Percentiles rank a stretch among this genome's conserved stretches.
These are phyloP conservation scores for Ommatoiulus sabulosus DNA, from an alignment of 2,888 invertebrate genomes.

Conservation along the genomic window DNA sequence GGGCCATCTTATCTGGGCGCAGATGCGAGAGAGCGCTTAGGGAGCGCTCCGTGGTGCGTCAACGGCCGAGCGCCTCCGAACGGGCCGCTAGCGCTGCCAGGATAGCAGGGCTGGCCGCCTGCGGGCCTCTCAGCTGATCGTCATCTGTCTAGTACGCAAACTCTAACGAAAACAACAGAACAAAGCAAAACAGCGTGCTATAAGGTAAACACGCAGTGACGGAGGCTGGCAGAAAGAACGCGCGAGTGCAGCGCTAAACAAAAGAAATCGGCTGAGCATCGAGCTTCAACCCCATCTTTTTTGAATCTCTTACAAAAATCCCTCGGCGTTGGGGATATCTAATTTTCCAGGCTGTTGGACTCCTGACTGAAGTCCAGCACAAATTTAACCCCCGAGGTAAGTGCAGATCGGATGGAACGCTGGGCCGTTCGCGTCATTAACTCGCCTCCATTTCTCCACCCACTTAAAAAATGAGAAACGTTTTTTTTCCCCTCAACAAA, in stretches of 20 bases:
- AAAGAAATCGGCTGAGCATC: background rate
- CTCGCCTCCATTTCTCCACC: background rate
- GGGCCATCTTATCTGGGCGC: background rate
- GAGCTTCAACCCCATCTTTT: background rate
- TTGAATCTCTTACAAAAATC: background rate
- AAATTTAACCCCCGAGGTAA: background rate
- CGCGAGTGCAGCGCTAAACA: too few relatives aligned
- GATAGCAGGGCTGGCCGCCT: background rate
- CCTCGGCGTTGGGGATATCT: background rate
- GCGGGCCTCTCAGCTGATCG: slow-evolving; percentile 49
- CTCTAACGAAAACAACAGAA: slow-evolving; percentile 24
- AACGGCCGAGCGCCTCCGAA: background rate
- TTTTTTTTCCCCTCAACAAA: background rate
- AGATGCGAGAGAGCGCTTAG: background rate
- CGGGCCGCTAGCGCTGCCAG: background rate
- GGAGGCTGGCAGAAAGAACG: background rate
- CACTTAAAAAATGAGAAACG: background rate
- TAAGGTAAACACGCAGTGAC: slow-evolving; percentile 7
- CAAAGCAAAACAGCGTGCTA: slow-evolving; percentile 22
- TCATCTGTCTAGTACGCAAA: slow-evolving; percentile 49
- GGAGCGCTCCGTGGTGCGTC: background rate
- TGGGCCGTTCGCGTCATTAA: background rate
- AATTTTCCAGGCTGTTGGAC: background rate
- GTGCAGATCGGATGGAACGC: background rate
- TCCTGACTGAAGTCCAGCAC: background rate